These are phyloP conservation scores for Aselliscus stoliczkanus DNA, from an alignment of 2,797 vertebrate genomes.

Conservation along the genomic window DNA sequence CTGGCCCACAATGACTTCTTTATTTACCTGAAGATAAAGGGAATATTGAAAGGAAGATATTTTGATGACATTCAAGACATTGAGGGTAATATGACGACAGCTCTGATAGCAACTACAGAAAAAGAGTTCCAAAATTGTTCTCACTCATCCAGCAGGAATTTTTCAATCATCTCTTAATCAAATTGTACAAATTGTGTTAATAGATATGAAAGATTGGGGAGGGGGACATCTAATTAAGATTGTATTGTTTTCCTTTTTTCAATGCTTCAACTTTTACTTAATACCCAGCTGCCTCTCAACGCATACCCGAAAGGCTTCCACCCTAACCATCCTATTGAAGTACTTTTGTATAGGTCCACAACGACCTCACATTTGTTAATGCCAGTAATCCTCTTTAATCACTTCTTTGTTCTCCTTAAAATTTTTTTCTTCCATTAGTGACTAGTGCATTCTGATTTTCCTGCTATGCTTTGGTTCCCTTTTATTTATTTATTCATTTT, in stretches of 20 bases:
- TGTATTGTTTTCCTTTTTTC: neutral
- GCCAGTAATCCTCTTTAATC: neutral
- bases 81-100: too few species aligned
- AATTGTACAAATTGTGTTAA: neutral
- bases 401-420: neutral
- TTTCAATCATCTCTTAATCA: slow-evolving; percentile 20
- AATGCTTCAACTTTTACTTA: neutral
- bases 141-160: neutral
- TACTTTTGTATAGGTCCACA: neutral
- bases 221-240: neutral
- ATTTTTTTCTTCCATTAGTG: neutral
- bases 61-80: too few species aligned
- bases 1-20: too few species aligned
- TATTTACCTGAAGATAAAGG: too few species aligned
- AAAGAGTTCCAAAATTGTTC: neutral
- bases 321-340: neutral
- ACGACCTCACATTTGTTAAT: neutral
- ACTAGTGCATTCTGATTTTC: neutral
- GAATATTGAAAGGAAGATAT: too few species aligned
- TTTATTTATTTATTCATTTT: too few species aligned
- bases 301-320: neutral
- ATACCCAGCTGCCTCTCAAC: neutral
- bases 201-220: neutral
- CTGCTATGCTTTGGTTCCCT: neutral
- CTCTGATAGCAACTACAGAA: too few species aligned